Evolutionary conservation across 2,113 vertebrate species (phyloP).

Genomic region (Theropithecus gelada): DNA sequence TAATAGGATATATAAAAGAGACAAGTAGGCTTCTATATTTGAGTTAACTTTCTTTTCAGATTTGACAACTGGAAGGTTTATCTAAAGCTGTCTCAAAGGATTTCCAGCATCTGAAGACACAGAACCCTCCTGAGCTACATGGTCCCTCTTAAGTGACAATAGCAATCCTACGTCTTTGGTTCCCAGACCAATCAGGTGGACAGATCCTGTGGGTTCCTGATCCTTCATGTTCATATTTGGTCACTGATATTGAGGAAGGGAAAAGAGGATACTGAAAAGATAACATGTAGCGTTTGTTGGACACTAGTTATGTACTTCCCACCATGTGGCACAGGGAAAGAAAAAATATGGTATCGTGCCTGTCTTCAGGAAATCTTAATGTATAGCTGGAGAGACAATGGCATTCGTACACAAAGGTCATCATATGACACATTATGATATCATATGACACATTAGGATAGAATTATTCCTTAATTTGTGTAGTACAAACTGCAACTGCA

Average conservation of each 20-base stretch:
- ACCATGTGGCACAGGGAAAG: neutral
- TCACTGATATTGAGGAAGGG: neutral
- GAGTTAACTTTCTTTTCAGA: constrained; percentile 19
- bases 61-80: neutral
- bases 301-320: neutral
- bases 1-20: neutral
- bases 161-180: neutral
- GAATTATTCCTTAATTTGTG: neutral
- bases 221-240: neutral
- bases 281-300: neutral
- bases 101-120: constrained; percentile 13
- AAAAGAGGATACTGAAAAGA: neutral
- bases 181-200: constrained; percentile 15
- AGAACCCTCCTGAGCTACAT: neutral
- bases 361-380: neutral
- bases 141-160: neutral
- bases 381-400: neutral
- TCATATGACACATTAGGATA: neutral
- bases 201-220: neutral
- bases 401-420: neutral
- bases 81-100: neutral
- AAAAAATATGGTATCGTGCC: neutral
- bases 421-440: neutral
- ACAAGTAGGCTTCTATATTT: neutral
- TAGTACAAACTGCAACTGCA: neutral